Conservation (phyloP, 2,888 invertebrate species). For the Augochlorella aurata region DNA sequence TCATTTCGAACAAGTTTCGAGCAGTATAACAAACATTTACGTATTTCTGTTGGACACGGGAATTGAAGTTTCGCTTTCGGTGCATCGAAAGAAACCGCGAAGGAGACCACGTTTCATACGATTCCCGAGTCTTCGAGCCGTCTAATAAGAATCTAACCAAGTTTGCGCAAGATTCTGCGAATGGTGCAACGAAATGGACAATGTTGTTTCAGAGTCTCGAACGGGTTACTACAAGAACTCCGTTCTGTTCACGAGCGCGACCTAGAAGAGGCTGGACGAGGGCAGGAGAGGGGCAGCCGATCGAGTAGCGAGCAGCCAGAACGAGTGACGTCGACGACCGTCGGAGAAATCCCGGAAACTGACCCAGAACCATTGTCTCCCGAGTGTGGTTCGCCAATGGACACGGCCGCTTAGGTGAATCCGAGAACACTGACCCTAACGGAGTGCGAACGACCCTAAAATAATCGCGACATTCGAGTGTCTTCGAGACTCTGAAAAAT, state of each 20-base stretch:
- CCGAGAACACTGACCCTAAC: neutral
- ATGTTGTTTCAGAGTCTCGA: slow-evolving; percentile 82
- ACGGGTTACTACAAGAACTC: slow-evolving; percentile 94
- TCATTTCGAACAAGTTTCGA: too few relatives aligned
- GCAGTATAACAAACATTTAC: too few relatives aligned
- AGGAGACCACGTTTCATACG: too few relatives aligned
- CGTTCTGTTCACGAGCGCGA: slow-evolving; percentile 93
- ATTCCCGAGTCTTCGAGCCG: too few relatives aligned
- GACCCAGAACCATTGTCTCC: neutral
- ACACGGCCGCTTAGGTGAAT: slow-evolving; percentile 41
- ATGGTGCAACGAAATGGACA: too few relatives aligned
- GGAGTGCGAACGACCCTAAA: neutral
- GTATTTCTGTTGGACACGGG: too few relatives aligned
- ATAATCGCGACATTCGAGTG: neutral
- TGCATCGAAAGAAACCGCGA: too few relatives aligned
- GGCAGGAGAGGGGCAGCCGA: slow-evolving; percentile 57
- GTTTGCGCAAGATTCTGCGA: too few relatives aligned
- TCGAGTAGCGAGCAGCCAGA: slow-evolving; percentile 61
- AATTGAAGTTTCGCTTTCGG: too few relatives aligned
- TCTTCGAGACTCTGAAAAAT: neutral
- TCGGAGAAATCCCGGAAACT: neutral
- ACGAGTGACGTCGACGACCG: slow-evolving; percentile 54
- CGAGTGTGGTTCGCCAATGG: slow-evolving; percentile 78
- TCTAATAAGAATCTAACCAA: too few relatives aligned
- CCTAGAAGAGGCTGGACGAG: slow-evolving; percentile 82